Evolutionary conservation across 2,888 invertebrate genomes (phyloP).

Genomic region (Norana najaformis): DNA sequence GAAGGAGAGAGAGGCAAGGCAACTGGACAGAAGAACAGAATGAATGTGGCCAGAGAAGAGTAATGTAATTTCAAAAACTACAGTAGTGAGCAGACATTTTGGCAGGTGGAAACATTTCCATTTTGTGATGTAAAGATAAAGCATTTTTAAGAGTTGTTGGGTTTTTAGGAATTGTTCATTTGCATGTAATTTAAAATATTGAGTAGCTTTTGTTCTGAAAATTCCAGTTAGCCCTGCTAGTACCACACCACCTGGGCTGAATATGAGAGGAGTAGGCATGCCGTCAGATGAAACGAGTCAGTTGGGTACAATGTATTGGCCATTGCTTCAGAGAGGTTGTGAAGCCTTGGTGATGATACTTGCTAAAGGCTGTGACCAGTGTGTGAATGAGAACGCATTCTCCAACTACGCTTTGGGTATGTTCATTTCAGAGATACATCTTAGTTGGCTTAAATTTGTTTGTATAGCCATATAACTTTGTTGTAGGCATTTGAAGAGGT

Average conservation of each 20-base stretch:
- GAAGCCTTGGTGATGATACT: conserved; percentile 4
- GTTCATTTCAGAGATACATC: neutral
- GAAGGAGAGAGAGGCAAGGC: too few species aligned
- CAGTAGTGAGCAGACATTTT: neutral
- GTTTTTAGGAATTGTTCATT: too few species aligned
- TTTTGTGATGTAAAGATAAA: too few species aligned
- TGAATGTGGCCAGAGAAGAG: neutral
- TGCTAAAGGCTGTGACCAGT: neutral
- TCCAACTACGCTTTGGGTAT: neutral
- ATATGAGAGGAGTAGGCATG: neutral
- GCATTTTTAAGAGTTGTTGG: too few species aligned
- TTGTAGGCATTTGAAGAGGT: too few species aligned
- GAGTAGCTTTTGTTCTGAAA: neutral
- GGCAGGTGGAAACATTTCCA: neutral
- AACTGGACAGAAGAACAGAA: too few species aligned
- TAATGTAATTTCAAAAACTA: neutral
- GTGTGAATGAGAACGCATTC: neutral
- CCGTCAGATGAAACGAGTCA: neutral
- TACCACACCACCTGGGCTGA: neutral
- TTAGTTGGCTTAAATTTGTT: neutral
- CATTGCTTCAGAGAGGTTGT: neutral
- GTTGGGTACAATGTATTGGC: neutral
- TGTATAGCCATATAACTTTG: neutral
- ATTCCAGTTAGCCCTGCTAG: neutral
- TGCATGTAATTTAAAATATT: neutral